These are phyloP conservation scores for Lycaena phlaeas DNA, from an alignment of 2,888 invertebrate species.

Conservation along the genomic window DNA sequence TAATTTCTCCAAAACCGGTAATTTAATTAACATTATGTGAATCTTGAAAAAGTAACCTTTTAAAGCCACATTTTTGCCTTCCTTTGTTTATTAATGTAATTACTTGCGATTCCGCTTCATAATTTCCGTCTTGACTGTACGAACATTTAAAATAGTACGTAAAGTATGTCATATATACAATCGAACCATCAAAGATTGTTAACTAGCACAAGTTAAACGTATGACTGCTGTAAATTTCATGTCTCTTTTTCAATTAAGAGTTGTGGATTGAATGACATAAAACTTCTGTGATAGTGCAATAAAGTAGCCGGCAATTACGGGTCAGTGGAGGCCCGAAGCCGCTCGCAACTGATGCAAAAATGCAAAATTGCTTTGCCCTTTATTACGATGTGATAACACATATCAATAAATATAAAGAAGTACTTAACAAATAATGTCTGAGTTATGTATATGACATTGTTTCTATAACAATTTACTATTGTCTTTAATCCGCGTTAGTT, in stretches of 20 bases:
- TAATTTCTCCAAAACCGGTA: constrained; percentile 3
- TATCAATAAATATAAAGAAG: constrained; percentile 5
- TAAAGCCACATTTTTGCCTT: not conserved
- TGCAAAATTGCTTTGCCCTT: constrained; percentile 4
- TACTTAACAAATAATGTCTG: not conserved
- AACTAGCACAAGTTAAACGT: constrained; percentile 52
- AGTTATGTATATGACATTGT: constrained; percentile 1
- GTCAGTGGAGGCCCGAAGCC: constrained; percentile 39
- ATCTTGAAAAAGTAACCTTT: constrained; percentile 1
- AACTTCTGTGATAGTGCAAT: constrained; percentile 63
- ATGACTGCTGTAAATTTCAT: constrained; percentile 63
- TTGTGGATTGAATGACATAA: constrained; percentile 67
- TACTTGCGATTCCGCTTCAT: not conserved
- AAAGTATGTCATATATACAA: constrained; percentile 2
- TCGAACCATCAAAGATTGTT: constrained; percentile 33
- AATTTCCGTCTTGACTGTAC: not conserved
- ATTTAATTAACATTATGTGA: not conserved
- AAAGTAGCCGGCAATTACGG: constrained; percentile 64
- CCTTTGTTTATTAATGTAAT: not conserved
- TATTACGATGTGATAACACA: constrained; percentile 7
- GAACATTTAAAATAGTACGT: constrained; percentile 2
- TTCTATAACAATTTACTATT: not conserved
- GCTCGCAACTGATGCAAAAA: constrained; percentile 1
- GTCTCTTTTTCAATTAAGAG: constrained; percentile 68
- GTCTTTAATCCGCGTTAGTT: not conserved